These are phyloP conservation scores for Megalops atlanticus DNA, from an alignment of 2,113 vertebrate genomes.

Conservation along the genomic window DNA sequence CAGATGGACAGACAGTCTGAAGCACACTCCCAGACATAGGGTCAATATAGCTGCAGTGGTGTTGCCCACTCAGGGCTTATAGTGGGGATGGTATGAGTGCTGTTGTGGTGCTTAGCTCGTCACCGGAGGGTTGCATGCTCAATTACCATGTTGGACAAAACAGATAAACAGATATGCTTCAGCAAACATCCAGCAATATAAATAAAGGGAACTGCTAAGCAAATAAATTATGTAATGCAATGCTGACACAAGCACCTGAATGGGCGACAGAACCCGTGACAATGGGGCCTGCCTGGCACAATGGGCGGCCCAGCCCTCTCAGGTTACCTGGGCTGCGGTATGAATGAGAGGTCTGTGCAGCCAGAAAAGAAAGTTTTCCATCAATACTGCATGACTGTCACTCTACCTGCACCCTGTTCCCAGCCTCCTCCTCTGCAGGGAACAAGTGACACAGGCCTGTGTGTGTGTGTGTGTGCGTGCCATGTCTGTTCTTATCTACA, in stretches of 20 bases:
- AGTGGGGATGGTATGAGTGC: too few species aligned
- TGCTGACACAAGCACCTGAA: slow-evolving; percentile 19
- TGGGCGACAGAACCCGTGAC: neutral
- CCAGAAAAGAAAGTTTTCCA: slow-evolving; percentile 41
- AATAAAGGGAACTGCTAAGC: neutral
- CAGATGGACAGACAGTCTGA: neutral
- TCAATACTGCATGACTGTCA: slow-evolving; percentile 46
- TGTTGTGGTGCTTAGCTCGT: too few species aligned
- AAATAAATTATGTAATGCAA: neutral
- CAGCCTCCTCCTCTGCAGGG: neutral
- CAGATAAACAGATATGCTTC: neutral
- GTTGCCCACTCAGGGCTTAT: too few species aligned
- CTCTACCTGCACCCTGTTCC: slow-evolving; percentile 13
- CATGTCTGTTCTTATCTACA: too few species aligned
- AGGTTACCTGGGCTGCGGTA: slow-evolving; percentile 32
- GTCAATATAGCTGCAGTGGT: too few species aligned
- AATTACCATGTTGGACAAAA: neutral
- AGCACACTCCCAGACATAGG: too few species aligned
- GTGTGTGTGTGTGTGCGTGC: slow-evolving; percentile 16
- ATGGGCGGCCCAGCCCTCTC: slow-evolving; percentile 16
- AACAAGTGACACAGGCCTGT: slow-evolving; percentile 1
- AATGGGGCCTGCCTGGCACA: neutral
- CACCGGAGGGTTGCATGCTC: too few species aligned
- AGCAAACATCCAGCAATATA: neutral
- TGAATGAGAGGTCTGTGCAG: slow-evolving; percentile 31